Percentiles rank a stretch among this genome's conserved stretches.
Evolutionary conservation across 1,140 invertebrate species (phyloP).

Genomic region (Theocolax elegans): DNA sequence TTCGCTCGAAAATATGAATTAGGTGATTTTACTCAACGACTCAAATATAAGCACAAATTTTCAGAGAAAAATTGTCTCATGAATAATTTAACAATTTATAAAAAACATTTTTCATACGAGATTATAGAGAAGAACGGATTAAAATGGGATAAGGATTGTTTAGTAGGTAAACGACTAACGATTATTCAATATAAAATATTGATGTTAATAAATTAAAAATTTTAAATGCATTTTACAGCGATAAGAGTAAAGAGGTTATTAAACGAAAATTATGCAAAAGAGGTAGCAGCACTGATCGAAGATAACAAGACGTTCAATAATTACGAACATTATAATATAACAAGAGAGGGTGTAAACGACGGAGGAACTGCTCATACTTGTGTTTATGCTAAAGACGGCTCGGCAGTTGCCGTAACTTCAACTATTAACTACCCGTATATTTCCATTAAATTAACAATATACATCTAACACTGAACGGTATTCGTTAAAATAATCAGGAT

Average conservation of each 20-base stretch:
- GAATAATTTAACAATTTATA: too few relatives aligned
- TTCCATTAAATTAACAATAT: too few relatives aligned
- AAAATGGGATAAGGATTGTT: not conserved
- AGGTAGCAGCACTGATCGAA: slow-evolving; percentile 62
- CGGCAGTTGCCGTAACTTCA: slow-evolving; percentile 87
- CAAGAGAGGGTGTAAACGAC: slow-evolving; percentile 68
- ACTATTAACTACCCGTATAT: slow-evolving; percentile 88
- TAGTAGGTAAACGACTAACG: not conserved
- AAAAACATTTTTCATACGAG: too few relatives aligned
- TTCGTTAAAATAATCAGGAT: too few relatives aligned
- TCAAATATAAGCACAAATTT: too few relatives aligned
- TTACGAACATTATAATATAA: slow-evolving; percentile 76
- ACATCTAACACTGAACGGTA: not conserved
- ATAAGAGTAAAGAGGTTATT: not conserved
- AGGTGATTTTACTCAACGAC: slow-evolving; percentile 82
- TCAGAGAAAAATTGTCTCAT: too few relatives aligned
- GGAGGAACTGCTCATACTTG: slow-evolving; percentile 89
- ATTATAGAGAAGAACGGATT: too few relatives aligned
- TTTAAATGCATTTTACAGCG: not conserved
- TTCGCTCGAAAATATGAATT: slow-evolving; percentile 86
- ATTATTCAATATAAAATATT: not conserved
- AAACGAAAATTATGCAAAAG: slow-evolving; percentile 7
- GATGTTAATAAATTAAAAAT: not conserved
- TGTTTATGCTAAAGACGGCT: slow-evolving; percentile 82
- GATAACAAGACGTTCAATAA: slow-evolving; percentile 77